These are phyloP conservation scores for Apamea anceps DNA, from an alignment of 2,888 invertebrate species.

Conservation along the genomic window DNA sequence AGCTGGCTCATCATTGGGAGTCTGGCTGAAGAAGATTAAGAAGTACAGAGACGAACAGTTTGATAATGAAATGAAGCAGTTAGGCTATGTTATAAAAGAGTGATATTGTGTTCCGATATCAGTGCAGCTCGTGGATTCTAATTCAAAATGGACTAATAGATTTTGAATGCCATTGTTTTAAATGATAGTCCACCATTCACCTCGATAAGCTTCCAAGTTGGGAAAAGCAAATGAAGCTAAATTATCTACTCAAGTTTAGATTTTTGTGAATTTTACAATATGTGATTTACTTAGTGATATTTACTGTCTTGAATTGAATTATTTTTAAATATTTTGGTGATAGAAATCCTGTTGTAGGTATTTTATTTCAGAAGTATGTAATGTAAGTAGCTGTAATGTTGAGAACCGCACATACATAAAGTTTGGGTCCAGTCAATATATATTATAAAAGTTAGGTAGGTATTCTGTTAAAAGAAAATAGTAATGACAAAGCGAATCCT, in stretches of 20 bases:
- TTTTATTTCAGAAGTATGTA: not conserved
- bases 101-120: conserved; percentile 56
- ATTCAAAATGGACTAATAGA: not conserved
- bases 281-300: not conserved
- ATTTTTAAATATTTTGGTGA: not conserved
- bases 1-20: conserved; percentile 89
- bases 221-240: not conserved
- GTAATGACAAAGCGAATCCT: not conserved
- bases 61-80: conserved; percentile 91
- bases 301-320: not conserved
- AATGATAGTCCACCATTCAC: not conserved
- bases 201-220: not conserved
- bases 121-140: not conserved
- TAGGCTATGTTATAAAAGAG: conserved; percentile 91
- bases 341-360: not conserved
- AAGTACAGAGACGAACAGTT: conserved; percentile 87
- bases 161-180: conserved; percentile 1
- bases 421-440: conserved; percentile 18
- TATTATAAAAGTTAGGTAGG: no score
- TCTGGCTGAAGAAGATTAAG: conserved; percentile 90
- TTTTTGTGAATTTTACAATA: not conserved
- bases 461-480: not conserved
- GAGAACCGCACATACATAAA: not conserved
- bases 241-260: not conserved
- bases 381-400: not conserved